Evolutionary conservation across 2,888 invertebrate species (phyloP), one percentile per base, ranked within the genome.

Genomic region (Rhingia campestris): DNA sequence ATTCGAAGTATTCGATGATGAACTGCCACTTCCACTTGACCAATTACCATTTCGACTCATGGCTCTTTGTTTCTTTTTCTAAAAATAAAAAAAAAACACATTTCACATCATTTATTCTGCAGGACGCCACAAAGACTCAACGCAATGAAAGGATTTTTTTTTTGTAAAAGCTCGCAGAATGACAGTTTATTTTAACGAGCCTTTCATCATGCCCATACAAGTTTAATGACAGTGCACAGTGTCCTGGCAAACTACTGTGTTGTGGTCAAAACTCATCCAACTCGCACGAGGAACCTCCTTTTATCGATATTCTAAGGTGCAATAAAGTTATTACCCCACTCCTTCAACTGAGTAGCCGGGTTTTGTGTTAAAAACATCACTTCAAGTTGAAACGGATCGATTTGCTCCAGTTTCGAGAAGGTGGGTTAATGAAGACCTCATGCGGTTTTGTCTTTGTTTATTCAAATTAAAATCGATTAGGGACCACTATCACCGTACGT

Each of bases 11-110:
- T 87, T 86, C 56, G 87, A 87, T 9, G 89, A 89, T 39, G 90
- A 88, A 58, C 88, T 87, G 30, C 89, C 88, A 72, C 89, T 90
- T 56, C 91, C 90, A 86, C 91, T 91, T 49, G 91, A 91, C 91
- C 91, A 91, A 87, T 88, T 89, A 74, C 88, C 87, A 61, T 86
- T 87, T 22, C 87, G 85, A 37, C 69, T 86, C 82, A 90, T 70
- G 22, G 22, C 22, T 22, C 22, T 61, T 45, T 61, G 41, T 30
- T 39, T 43, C 54, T 61, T 32, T 33, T 43, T 56, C 73, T 77
- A 43, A 54, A 81, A 70, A 70, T 64, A 59, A 70, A 59, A 22
- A 22, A 22, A 22, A 22, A 1, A 22, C 39, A 2, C 4, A n/a
- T n/a, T 63, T 22, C 47, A 45, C 61, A 69, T 76, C 56, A 63